Evolutionary conservation across 2,888 invertebrate genomes (phyloP), one percentile per base, ranked within the genome.

Genomic region (Eristalis tenax): DNA sequence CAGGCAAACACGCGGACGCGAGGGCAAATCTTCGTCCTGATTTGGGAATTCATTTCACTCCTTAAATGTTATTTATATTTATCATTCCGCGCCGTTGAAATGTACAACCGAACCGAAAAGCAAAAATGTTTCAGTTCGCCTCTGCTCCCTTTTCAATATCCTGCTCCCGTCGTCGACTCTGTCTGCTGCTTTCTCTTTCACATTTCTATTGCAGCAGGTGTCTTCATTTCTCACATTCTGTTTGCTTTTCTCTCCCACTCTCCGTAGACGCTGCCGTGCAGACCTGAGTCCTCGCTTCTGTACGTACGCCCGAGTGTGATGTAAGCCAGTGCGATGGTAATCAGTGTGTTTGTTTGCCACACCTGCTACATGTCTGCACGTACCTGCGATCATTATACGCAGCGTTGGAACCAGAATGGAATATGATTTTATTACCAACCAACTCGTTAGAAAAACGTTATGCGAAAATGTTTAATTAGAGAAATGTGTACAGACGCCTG

Each of bases 401-500:
- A 18, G 50, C 50, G 50, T 8, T 38, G 68, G 64, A 35, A 64
- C 32, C 71, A 65, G 28, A 40, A 59, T 43, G 56, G 13, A 63
- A 69, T 69, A 71, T 50, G 61, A 57, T 76, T 68, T 63, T 65
- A 73, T 66, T 43, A 50, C 23, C 63, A 69, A 28, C 40, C 61
- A 82, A 35, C 66, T 79, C 76, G 79, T 87, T 79, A 68, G 56
- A 83, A 79, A 79, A 80, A 83, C 71, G 66, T 86, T 78, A 82
- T 82, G 86, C 65, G 68, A 75, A 50, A 79, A 87, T 83, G 68
- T 87, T 87, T 83, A 83, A 87, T 87, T 87, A 83, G 68, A 83
- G 76, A 68, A 80, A 71, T 73, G 73, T 68, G 71, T 80, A 80
- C 23, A 80, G 38, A 56, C 66, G 50, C 6, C 15, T 18, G 43